A percentile compares a stretch with the other conserved stretches of the same genome.
Conservation (phyloP, 2,113 vertebrate species). For the Phalacrocorax brasilianus region DNA sequence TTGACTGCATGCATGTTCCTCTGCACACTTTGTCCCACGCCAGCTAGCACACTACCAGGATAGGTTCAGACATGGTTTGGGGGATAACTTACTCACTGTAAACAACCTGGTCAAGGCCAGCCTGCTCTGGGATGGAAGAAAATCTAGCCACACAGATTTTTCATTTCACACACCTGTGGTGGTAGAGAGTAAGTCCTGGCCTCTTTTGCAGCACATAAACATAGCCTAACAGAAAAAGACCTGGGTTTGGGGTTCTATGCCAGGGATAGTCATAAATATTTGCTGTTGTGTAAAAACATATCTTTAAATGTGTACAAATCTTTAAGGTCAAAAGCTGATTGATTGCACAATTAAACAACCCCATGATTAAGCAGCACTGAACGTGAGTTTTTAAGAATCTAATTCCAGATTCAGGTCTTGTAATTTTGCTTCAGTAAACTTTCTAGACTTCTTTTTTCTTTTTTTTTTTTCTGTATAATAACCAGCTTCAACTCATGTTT, state of each 20-base stretch:
- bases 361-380: neutral
- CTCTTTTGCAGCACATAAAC: accelerated
- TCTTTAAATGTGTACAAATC: neutral
- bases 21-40: accelerated
- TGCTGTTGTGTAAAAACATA: neutral
- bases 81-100: neutral
- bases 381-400: neutral
- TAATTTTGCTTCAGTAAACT: neutral
- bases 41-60: neutral
- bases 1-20: neutral
- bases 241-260: accelerated
- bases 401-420: neutral
- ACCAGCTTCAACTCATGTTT: neutral
- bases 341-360: neutral
- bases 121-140: neutral
- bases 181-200: neutral
- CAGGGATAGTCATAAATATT: neutral
- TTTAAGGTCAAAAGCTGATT: neutral
- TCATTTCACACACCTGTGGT: neutral
- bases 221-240: neutral
- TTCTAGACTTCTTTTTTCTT: neutral
- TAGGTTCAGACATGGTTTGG: accelerated
- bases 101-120: neutral
- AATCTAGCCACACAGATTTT: neutral
- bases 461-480: neutral